Evolutionary conservation across 2,113 vertebrate genomes (phyloP).

Genomic region (Xenotilapia caudafasciata): DNA sequence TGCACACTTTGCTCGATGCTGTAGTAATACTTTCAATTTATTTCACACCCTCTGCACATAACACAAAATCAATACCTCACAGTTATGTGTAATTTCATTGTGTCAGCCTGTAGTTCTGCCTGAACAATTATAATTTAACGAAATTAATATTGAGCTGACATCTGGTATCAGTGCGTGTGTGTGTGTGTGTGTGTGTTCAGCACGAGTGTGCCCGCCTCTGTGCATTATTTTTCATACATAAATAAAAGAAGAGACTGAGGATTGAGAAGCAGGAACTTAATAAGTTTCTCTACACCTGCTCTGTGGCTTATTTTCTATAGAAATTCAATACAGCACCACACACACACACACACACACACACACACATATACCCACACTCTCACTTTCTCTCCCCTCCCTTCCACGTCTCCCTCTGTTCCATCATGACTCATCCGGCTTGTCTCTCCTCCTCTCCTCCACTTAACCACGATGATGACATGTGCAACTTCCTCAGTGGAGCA

Average conservation of each 20-base stretch:
- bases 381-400: neutral
- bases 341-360: neutral
- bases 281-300: constrained; percentile 24
- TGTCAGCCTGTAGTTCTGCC: constrained; percentile 54
- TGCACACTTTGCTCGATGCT: constrained; percentile 6
- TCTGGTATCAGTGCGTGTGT: constrained; percentile 22
- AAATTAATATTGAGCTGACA: constrained; percentile 59
- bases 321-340: neutral
- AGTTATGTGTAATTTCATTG: constrained; percentile 58
- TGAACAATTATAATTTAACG: constrained; percentile 64
- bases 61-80: constrained; percentile 65
- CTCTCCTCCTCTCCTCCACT: constrained; percentile 45
- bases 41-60: constrained; percentile 65
- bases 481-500: constrained; percentile 35
- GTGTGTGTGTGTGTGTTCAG: neutral
- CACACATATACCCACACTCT: neutral
- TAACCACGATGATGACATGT: constrained; percentile 59
- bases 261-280: constrained; percentile 3
- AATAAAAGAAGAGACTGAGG: neutral
- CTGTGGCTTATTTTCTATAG: neutral
- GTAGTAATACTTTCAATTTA: constrained; percentile 55
- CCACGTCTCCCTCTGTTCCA: constrained; percentile 36
- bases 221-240: neutral
- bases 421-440: constrained; percentile 55
- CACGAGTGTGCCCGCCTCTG: neutral